phyloP scores from a whole-genome alignment of 2,797 vertebrate genomes.

The Platyrinchus mystaceus region DNA sequence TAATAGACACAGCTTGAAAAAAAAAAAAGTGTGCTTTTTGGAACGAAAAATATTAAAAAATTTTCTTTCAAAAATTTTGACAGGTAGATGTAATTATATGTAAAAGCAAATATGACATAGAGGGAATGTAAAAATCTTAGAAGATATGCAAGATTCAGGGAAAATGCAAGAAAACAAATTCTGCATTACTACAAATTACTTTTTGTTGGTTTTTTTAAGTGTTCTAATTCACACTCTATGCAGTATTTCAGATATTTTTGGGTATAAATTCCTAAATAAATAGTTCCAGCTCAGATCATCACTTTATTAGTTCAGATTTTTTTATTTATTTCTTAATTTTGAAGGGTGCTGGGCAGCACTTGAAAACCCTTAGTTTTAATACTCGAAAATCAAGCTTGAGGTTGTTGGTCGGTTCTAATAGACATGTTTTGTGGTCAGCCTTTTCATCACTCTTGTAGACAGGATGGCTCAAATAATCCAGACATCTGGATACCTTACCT shows the following conservation, averaged over 20 bases:
- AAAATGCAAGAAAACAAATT: background rate
- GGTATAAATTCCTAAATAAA: background rate
- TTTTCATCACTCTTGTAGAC: constrained; percentile 14
- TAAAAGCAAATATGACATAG: background rate
- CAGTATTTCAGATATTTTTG: background rate
- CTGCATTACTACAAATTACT: background rate
- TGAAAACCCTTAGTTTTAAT: background rate
- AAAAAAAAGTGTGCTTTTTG: background rate
- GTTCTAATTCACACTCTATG: background rate
- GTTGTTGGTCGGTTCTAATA: background rate
- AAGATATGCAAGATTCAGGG: background rate
- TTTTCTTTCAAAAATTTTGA: background rate
- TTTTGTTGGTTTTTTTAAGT: background rate
- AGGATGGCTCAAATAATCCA: constrained; percentile 54
- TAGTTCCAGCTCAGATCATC: background rate
- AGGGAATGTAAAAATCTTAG: background rate
- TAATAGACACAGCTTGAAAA: background rate
- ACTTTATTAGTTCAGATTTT: background rate
- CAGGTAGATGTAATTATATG: background rate
- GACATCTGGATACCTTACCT: constrained; percentile 22
- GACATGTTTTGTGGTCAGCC: background rate
- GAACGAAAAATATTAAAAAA: background rate
- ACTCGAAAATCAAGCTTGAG: background rate
- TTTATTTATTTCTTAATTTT: background rate
- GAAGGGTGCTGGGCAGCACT: background rate